Conservation (phyloP, 2,888 invertebrate genomes). For the Smittia aterrima region DNA sequence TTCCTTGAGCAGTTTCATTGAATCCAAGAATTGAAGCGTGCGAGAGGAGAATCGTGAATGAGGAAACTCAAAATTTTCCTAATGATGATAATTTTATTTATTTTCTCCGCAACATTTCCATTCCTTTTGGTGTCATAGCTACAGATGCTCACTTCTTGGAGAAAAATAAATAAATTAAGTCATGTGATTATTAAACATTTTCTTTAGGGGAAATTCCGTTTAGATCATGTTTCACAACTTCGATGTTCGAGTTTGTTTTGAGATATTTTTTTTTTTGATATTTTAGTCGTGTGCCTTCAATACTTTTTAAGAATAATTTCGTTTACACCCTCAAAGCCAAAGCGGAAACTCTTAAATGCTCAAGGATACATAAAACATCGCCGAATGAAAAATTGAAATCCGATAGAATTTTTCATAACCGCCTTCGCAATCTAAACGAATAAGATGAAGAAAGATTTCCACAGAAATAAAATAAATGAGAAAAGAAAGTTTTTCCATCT, state of each 20-base stretch:
- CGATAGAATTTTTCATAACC: conserved; percentile 21
- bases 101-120: not conserved
- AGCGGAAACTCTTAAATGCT: conserved; percentile 35
- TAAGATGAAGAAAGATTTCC: not conserved
- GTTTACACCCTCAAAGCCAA: not conserved
- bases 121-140: conserved; percentile 1
- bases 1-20: not conserved
- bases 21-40: not conserved
- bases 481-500: conserved; percentile 6
- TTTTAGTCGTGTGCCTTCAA: conserved; percentile 39
- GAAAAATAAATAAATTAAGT: conserved; percentile 22
- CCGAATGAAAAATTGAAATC: conserved; percentile 20
- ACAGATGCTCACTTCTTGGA: conserved; percentile 1
- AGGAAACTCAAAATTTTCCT: not conserved
- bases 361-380: conserved; percentile 32
- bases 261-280: conserved; percentile 26
- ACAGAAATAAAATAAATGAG: conserved; percentile 17
- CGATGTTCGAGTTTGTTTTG: conserved; percentile 9
- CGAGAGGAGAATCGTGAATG: not conserved
- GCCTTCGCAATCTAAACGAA: not conserved
- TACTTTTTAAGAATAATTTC: conserved; percentile 2
- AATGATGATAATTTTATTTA: not conserved
- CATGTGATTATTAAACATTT: conserved; percentile 31
- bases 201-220: not conserved
- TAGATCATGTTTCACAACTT: conserved; percentile 30